Base-by-base conservation (phyloP, 2,113 vertebrate genomes). In the Ageneiosus marmoratus region DNA sequence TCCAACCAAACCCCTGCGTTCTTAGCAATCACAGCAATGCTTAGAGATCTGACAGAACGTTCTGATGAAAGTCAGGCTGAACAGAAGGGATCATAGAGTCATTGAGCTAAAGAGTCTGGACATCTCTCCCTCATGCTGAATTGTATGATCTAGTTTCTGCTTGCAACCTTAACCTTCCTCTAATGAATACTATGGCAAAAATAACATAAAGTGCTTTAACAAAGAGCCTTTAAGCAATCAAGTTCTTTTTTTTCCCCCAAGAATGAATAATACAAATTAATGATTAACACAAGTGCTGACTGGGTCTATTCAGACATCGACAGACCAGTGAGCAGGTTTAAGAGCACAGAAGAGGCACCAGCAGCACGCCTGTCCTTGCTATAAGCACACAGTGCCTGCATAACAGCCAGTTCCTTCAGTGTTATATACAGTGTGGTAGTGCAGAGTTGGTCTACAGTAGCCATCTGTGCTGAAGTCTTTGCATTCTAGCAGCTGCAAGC, bases 301-400 rank as follows among this genome's bases (percentile, higher is more conserved):
- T 46, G 41, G 63, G 51, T n/a, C 50, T 24, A 24, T 20, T 67
- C 11, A 83, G 3, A 32, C 50, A 53, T 37, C 10, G 15, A 65
- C 27, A 65, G 67, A 56, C 67, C 53, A 48, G 44, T n/a, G 29
- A 53, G 62, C 62, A 41, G 20, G 16, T 46, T 32, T 7, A 77
- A 78, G 16, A 53, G 62, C 74, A 69, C 60, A 51, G 62, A 55
- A 58, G 63, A 72, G 65, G 56, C 82, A 77, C 56, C 16, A 55
- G 67, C 67, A 58, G 56, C 51, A 29, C 7, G 60, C 46, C 80
- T 41, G 80, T 80, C 83, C 22, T 77, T 15, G 29, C 63, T 27
- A 27, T 41, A 87, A 85, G 86, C 86, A 87, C 86, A 87, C 32
- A 80, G 86, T 87, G 86, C 86, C 83, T 72, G 77, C 83, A 53